These are phyloP conservation scores for Himalopsyche japonica DNA, from an alignment of 2,888 invertebrate species.

Conservation along the genomic window DNA sequence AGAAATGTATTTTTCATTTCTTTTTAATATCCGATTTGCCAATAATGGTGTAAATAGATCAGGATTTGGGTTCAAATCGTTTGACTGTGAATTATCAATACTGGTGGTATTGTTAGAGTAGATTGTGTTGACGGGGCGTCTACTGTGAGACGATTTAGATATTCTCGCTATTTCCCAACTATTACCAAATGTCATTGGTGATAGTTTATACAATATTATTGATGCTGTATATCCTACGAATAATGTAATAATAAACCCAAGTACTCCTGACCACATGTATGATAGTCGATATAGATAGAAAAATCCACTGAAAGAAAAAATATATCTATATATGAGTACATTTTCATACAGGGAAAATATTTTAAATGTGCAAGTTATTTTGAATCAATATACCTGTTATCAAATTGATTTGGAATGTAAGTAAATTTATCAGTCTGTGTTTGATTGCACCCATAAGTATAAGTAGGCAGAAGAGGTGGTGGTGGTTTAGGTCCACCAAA, in stretches of 20 bases:
- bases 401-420: slow-evolving; percentile 6
- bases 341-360: not conserved
- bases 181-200: slow-evolving; percentile 26
- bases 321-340: not conserved
- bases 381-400: slow-evolving; percentile 10
- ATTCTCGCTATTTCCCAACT: slow-evolving; percentile 13
- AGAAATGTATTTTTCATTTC: slow-evolving; percentile 27
- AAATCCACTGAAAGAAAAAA: slow-evolving; percentile 47
- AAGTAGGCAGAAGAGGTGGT: slow-evolving; percentile 57
- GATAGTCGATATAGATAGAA: slow-evolving; percentile 73
- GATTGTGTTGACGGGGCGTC: not conserved
- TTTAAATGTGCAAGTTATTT: too few species aligned
- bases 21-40: slow-evolving; percentile 44
- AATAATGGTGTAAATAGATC: slow-evolving; percentile 48
- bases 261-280: slow-evolving; percentile 71
- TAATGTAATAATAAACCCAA: slow-evolving; percentile 58
- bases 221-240: slow-evolving; percentile 53
- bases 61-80: slow-evolving; percentile 43
- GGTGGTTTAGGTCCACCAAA: slow-evolving; percentile 77
- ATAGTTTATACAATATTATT: slow-evolving; percentile 26
- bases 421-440: not conserved
- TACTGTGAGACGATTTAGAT: not conserved
- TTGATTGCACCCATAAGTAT: slow-evolving; percentile 61
- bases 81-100: not conserved
- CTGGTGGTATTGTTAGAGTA: not conserved